These are phyloP conservation scores for Salvelinus fontinalis DNA, from an alignment of 2,113 vertebrate genomes.

Conservation along the genomic window DNA sequence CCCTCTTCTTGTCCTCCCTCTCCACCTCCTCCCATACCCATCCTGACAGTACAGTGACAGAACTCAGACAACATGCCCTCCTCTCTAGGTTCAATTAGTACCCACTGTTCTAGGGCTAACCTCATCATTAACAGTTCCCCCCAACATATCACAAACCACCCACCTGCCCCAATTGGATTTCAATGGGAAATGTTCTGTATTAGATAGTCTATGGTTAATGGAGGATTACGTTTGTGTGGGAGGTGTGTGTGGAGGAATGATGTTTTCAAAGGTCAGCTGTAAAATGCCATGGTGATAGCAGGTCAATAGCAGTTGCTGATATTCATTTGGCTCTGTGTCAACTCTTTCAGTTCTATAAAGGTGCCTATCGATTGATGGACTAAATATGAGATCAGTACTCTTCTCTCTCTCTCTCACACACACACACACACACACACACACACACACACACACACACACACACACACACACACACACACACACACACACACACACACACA, in stretches of 20 bases:
- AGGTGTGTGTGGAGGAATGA: constrained; percentile 28
- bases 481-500: constrained; percentile 20
- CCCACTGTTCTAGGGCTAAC: constrained; percentile 1
- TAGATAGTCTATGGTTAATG: background rate
- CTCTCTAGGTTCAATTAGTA: constrained; percentile 36
- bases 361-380: constrained; percentile 57
- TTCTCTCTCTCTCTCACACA: background rate
- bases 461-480: constrained; percentile 17
- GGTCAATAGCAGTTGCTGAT: constrained; percentile 48
- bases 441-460: constrained; percentile 6
- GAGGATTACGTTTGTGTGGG: constrained; percentile 24
- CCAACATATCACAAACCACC: background rate
- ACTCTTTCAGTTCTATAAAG: constrained; percentile 48
- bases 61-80: constrained; percentile 31
- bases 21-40: constrained; percentile 4
- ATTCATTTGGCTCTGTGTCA: constrained; percentile 44
- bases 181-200: constrained; percentile 16
- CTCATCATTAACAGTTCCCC: constrained; percentile 15
- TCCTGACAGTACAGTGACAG: constrained; percentile 26
- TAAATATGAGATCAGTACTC: constrained; percentile 47
- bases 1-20: constrained; percentile 6
- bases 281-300: constrained; percentile 57
- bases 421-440: constrained; percentile 20
- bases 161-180: constrained; percentile 9
- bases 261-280: constrained; percentile 59